Base-by-base conservation (phyloP, 2,888 invertebrate species). In the Caenorhabditis drosophilae region DNA sequence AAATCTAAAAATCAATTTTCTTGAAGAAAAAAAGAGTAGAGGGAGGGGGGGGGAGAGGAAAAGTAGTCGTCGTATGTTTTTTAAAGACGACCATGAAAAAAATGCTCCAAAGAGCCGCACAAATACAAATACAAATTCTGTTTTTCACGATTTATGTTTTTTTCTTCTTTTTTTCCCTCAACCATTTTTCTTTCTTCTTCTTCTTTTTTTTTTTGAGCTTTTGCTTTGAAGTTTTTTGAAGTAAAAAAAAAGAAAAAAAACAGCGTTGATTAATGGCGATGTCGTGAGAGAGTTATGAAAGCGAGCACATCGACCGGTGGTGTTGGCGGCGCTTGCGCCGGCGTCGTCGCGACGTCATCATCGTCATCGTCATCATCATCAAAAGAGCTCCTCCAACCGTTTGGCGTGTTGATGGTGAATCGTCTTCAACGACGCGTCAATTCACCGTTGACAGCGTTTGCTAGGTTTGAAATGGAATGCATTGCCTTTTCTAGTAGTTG, bases 351-450 rank as follows among this genome's bases (percentile, higher is more conserved):
- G 3, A 18, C 40, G 22, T 44, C 42, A n/a, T 31, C 23, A 15
- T n/a, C 36, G 31, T 22, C 27, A 11, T 31, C 25, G 36, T 27
- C 26, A 12, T 27, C 35, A 18, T n/a, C 31, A 27, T 22, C 27
- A 35, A 56, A 61, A 31, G 51, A 54, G 40, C 46, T 16, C 22
- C n/a, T 72, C 26, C 72, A 72, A 40, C 72, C 72, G 27, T 72
- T 72, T 25, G 72, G 72, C 38, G 72, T 72, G 20, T 34, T 69
- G 26, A 61, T 72, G 23, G 67, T 62, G 18, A 53, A 57, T 36
- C 59, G 60, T 35, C 38, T 69, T 16, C 69, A 66, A 34, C 55
- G 54, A 35, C 27, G 55, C 3, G 56, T 60, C 49, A 60, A 44
- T 20, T 56, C 56, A 4, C 60, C 59, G 25, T 46, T 66, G 49